Evolutionary conservation across 2,888 invertebrate genomes (phyloP).

Genomic region (Folsomia candida): DNA sequence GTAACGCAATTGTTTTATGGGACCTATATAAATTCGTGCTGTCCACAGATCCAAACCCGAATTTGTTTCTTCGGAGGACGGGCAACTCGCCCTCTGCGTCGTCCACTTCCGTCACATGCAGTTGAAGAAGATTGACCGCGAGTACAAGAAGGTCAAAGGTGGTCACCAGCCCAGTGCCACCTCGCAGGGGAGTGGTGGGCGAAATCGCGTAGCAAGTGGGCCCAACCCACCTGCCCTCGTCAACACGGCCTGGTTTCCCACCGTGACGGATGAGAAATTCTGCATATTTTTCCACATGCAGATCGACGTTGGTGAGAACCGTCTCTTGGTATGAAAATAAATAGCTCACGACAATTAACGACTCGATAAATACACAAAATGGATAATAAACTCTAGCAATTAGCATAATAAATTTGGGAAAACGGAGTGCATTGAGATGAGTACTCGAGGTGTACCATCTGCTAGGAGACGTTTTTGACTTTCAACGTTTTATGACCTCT

Average conservation of each 20-base stretch:
- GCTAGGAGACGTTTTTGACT: no score
- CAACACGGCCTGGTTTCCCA: not conserved
- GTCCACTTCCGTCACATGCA: slow-evolving; percentile 18
- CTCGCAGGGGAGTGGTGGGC: not conserved
- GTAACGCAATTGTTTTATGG: no score
- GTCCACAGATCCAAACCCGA: not conserved
- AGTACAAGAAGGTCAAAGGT: slow-evolving; percentile 24
- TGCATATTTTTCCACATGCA: slow-evolving; percentile 26
- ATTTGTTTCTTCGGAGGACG: not conserved
- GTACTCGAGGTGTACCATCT: no score
- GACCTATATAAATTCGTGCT: no score
- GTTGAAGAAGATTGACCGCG: slow-evolving; percentile 30
- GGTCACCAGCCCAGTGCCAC: not conserved
- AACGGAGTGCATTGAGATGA: no score
- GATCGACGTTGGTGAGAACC: slow-evolving; percentile 28
- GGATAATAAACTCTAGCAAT: no score
- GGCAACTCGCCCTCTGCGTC: not conserved
- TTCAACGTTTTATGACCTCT: no score
- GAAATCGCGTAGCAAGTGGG: not conserved
- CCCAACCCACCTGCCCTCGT: not conserved
- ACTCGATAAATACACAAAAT: no score
- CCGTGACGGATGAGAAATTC: slow-evolving; percentile 43
- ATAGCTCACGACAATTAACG: no score
- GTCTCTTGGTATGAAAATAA: not conserved
- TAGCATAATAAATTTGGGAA: no score